Conservation (phyloP, 2,113 vertebrate species). For the Cygnus buccinator region DNA sequence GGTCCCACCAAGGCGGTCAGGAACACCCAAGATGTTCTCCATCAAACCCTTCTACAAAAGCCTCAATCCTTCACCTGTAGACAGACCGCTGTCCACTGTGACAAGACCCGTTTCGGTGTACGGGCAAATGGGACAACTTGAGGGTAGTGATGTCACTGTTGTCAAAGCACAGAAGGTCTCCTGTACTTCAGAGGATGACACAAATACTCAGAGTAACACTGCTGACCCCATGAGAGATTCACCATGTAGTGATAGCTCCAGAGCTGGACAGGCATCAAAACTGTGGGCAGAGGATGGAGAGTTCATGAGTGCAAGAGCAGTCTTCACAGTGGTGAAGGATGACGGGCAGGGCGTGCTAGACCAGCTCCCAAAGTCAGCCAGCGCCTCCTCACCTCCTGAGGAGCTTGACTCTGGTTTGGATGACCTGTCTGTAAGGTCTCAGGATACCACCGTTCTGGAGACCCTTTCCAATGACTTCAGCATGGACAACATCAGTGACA, state of each 20-base stretch:
- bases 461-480: constrained; percentile 90
- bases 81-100: constrained; percentile 62
- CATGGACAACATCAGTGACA: constrained; percentile 94
- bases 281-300: constrained; percentile 87
- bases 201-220: background rate
- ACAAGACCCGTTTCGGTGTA: constrained; percentile 31
- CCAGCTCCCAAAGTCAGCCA: constrained; percentile 75
- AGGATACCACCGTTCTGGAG: constrained; percentile 90
- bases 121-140: constrained; percentile 37
- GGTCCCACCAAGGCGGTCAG: constrained; percentile 75
- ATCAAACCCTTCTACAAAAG: constrained; percentile 91
- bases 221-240: constrained; percentile 53
- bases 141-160: constrained; percentile 1
- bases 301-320: constrained; percentile 87
- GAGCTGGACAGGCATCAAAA: constrained; percentile 75
- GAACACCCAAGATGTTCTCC: constrained; percentile 87
- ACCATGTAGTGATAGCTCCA: constrained; percentile 62
- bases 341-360: constrained; percentile 85
- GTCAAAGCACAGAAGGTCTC: constrained; percentile 76
- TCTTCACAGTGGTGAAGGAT: constrained; percentile 90
- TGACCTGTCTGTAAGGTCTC: constrained; percentile 91
- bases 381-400: constrained; percentile 80
- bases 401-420: constrained; percentile 95
- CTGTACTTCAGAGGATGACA: constrained; percentile 53
- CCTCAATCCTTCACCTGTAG: constrained; percentile 68